A percentile compares a stretch with the other conserved stretches of the same genome.
These are phyloP conservation scores for Meleagris gallopavo DNA, from an alignment of 2,113 vertebrate species.

Conservation along the genomic window DNA sequence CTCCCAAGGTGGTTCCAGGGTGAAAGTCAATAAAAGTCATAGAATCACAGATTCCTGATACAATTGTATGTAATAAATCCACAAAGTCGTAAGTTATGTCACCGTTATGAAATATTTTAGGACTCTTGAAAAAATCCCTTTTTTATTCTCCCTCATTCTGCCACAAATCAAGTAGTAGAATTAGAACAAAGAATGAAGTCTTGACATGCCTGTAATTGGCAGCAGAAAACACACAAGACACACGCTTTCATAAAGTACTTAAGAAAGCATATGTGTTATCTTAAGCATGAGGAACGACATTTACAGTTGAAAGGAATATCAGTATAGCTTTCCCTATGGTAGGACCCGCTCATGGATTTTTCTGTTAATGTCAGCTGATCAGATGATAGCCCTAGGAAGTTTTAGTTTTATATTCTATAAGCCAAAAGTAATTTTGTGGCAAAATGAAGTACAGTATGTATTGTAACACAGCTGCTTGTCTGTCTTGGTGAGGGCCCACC, in stretches of 20 bases:
- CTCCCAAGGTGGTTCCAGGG: neutral
- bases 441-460: neutral
- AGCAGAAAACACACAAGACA: neutral
- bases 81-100: neutral
- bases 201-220: accelerated
- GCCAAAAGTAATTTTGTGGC: neutral
- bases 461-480: neutral
- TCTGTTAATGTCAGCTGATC: neutral
- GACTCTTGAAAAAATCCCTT: neutral
- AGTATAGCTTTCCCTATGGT: neutral
- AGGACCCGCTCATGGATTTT: neutral
- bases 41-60: neutral
- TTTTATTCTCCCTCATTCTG: too few species aligned
- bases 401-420: neutral
- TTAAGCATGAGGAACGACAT: neutral
- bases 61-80: neutral
- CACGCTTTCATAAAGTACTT: neutral
- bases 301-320: neutral
- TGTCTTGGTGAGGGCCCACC: neutral
- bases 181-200: neutral
- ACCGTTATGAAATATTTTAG: neutral
- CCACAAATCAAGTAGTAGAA: neutral
- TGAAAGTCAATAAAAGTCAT: neutral
- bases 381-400: neutral
- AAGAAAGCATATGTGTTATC: neutral